These are phyloP conservation scores for Catocala sponsa DNA, from an alignment of 2,888 invertebrate genomes.

Conservation along the genomic window DNA sequence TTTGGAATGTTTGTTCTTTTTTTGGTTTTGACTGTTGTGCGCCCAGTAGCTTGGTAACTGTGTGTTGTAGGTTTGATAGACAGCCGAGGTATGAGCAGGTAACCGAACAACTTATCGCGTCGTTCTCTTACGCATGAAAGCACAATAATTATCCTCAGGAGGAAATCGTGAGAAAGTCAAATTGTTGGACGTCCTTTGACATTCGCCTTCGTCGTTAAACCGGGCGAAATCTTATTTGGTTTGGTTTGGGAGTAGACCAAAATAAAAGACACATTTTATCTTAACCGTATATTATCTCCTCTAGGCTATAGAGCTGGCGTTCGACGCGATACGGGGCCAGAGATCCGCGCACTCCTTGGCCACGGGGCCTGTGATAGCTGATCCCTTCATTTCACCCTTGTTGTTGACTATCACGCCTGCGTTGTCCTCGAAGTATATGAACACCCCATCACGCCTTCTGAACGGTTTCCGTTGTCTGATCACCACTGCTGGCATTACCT, in stretches of 20 bases:
- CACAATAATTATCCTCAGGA: no score
- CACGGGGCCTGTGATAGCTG: slow-evolving; percentile 99
- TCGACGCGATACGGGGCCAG: slow-evolving; percentile 99
- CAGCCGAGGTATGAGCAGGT: no score
- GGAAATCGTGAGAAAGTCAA: no score
- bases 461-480: slow-evolving; percentile 99
- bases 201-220: no score
- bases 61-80: no score
- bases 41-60: no score
- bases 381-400: slow-evolving; percentile 99
- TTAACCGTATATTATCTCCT: slow-evolving; percentile 63
- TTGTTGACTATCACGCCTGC: slow-evolving; percentile 99
- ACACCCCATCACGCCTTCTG: slow-evolving; percentile 99
- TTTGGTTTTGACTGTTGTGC: no score
- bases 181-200: no score
- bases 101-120: no score
- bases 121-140: no score
- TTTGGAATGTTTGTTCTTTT: no score
- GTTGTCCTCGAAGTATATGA: slow-evolving; percentile 99
- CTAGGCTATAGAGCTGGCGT: slow-evolving; percentile 99
- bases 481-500: slow-evolving; percentile 99
- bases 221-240: no score
- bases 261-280: slow-evolving; percentile 31
- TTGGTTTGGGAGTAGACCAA: not conserved
- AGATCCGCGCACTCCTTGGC: slow-evolving; percentile 99